phyloP scores from a whole-genome alignment of 2,113 vertebrate genomes.

The Amia ocellicauda region DNA sequence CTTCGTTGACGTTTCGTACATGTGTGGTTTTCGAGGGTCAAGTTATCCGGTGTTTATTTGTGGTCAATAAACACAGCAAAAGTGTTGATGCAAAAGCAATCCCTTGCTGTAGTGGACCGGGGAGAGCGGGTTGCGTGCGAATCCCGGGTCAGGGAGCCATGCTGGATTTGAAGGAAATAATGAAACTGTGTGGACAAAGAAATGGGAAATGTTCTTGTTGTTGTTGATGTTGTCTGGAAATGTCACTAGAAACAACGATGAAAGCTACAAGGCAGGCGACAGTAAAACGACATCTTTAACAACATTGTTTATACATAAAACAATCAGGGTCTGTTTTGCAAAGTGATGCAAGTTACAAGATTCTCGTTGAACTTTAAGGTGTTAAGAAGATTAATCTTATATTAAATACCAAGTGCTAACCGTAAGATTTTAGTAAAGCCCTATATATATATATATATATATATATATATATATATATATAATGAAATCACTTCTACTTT shows the following conservation, averaged over 20 bases:
- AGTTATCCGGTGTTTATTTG: background rate
- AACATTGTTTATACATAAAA: background rate
- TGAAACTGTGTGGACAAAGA: background rate
- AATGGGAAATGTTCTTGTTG: background rate
- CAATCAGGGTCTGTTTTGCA: too few relatives aligned
- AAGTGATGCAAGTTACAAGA: too few relatives aligned
- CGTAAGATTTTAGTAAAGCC: too few relatives aligned
- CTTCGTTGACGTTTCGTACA: background rate
- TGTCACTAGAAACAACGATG: background rate
- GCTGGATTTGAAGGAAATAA: background rate
- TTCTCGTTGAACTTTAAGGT: too few relatives aligned
- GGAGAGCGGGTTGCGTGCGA: background rate
- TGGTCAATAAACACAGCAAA: conserved; percentile 8
- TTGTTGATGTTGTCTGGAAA: background rate
- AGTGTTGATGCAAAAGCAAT: conserved; percentile 6
- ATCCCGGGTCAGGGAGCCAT: conserved; percentile 16
- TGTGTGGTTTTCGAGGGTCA: background rate
- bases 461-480: too few relatives aligned
- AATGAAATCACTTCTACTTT: too few relatives aligned
- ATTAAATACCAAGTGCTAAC: too few relatives aligned
- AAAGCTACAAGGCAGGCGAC: background rate
- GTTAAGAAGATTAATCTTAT: too few relatives aligned
- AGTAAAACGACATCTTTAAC: background rate
- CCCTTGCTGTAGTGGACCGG: conserved; percentile 3
- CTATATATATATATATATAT: too few relatives aligned